Percentiles rank a stretch among this genome's conserved stretches.
Conservation (phyloP, 2,797 vertebrate species). For the Apodemus agrarius region DNA sequence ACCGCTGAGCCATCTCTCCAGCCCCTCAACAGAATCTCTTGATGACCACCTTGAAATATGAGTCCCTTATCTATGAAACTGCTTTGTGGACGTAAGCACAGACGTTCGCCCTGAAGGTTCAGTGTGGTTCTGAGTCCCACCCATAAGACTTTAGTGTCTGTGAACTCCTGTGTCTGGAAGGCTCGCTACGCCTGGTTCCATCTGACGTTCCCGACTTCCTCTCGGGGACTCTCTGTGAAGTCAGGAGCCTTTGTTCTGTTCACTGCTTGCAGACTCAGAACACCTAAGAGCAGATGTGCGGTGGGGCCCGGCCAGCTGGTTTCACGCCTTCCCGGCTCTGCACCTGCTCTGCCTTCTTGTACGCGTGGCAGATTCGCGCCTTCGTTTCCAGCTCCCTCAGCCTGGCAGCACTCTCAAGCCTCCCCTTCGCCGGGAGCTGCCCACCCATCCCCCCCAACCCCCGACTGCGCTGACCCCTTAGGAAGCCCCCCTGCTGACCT, state of each 20-base stretch:
- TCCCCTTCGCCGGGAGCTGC: background rate
- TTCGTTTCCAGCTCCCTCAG: background rate
- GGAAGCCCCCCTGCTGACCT: background rate
- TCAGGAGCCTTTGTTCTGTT: background rate
- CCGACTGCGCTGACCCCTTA: background rate
- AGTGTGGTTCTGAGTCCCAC: background rate
- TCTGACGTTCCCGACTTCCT: too few relatives aligned
- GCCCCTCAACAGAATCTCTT: background rate
- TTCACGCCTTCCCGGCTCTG: background rate
- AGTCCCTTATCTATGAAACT: background rate
- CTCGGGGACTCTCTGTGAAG: background rate
- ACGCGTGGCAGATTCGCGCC: background rate
- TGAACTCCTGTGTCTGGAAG: background rate
- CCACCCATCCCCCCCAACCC: background rate
- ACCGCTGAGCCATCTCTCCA: too few relatives aligned
- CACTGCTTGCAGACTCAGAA: background rate
- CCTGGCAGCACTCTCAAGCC: background rate
- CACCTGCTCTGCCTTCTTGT: slow-evolving; percentile 1
- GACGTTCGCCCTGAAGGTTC: background rate
- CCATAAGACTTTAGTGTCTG: background rate
- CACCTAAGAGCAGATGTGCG: background rate
- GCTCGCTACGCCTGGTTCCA: background rate
- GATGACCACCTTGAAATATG: background rate
- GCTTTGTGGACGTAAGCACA: background rate
- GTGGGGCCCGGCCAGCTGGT: background rate